Base-by-base conservation (phyloP, 1,140 invertebrate species). In the Drosophila sp. region DNA sequence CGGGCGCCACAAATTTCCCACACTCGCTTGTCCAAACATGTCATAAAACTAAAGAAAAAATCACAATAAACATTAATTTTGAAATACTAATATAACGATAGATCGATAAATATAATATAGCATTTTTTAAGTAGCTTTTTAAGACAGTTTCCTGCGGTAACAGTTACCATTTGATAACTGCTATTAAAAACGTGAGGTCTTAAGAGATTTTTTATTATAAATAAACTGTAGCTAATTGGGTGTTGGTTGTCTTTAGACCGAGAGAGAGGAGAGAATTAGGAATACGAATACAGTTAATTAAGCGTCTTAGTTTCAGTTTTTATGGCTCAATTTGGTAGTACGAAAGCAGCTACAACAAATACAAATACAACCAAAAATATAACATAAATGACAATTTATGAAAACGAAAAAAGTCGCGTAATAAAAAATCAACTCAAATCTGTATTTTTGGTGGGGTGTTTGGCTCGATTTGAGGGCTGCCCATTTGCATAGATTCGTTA, bases 401-500 rank as follows among this genome's bases (percentile, higher is more conserved):
- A 84, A 80, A 71, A 34, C 53, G 65, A 72, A 62, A 78, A 86
- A 65, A 59, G 65, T 45, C 21, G 41, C 54, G 56, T 53, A 67
- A 59, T 67, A 72, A 72, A 72, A 72, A 38, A 27, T 43, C 27
- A 53, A 43, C 43, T 48, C 32, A 14, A 65, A 65, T 48, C 25
- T n/a, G 34, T 65, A 43, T 65, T 7, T 58, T 45, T 38, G 2
- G 46, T 54, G 50, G 34, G 54, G 63, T 34, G 46, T 50, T 50
- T 29, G 32, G 25, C 4, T 65, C 25, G 34, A 36, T 54, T 48
- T 54, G 72, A 65, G 34, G 71, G 64, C 70, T 73, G 53, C 57
- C 27, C 67, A 89, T 87, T 87, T 79, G 82, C 83, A 87, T 87
- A 89, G 72, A 83, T 83, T 87, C 65, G 83, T 87, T 87, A 87